These are phyloP conservation scores for Physeter macrocephalus DNA, from an alignment of 2,113 vertebrate genomes.

Conservation along the genomic window DNA sequence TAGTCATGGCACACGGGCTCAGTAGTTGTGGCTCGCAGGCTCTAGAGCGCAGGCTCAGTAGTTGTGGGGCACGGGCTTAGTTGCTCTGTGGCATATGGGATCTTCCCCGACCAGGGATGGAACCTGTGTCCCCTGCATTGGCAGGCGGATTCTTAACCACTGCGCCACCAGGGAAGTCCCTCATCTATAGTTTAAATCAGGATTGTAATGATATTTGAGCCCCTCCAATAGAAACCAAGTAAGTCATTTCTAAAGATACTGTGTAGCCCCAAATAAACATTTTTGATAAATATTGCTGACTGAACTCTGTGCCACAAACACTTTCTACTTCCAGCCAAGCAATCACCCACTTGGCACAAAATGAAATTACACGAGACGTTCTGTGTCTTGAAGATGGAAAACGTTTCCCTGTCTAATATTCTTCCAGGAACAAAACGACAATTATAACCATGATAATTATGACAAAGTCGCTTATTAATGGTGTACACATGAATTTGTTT, in stretches of 20 bases:
- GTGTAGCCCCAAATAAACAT: not conserved
- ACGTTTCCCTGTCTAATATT: constrained; percentile 42
- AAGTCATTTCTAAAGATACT: not conserved
- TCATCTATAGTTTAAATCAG: constrained; percentile 12
- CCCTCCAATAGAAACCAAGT: not conserved
- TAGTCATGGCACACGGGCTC: too few relatives aligned
- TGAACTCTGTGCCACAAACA: not conserved
- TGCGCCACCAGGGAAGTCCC: too few relatives aligned
- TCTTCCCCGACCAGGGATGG: too few relatives aligned
- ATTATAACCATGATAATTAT: not conserved
- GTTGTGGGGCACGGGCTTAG: too few relatives aligned
- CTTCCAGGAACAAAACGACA: constrained; percentile 37
- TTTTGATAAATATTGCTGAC: constrained; percentile 45
- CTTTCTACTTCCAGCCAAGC: not conserved
- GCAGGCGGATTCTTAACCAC: too few relatives aligned
- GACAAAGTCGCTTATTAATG: constrained; percentile 43
- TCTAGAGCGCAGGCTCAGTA: too few relatives aligned
- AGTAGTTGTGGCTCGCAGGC: too few relatives aligned
- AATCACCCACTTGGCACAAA: constrained; percentile 35
- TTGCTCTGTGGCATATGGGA: too few relatives aligned
- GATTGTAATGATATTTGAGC: constrained; percentile 14
- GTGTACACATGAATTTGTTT: constrained; percentile 35
- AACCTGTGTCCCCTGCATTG: too few relatives aligned
- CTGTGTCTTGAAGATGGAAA: constrained; percentile 23
- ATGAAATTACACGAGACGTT: constrained; percentile 20